phyloP scores from a whole-genome alignment of 64 coral and sea anemone genomes.

The Catalaphyllia jardinei region DNA sequence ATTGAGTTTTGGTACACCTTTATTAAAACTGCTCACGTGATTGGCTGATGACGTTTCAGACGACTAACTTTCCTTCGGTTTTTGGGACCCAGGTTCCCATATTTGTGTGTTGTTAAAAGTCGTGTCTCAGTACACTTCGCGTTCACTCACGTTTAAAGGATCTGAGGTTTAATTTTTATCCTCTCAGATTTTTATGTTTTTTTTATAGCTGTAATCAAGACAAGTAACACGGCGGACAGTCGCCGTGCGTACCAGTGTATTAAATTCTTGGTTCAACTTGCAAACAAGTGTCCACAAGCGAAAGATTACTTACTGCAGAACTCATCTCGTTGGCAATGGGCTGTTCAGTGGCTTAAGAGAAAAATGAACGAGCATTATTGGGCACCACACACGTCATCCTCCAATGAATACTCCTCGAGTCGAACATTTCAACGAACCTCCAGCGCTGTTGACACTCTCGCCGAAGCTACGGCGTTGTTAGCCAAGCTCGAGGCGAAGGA shows the following conservation, averaged over 20 bases:
- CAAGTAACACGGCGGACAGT: constrained; percentile 82
- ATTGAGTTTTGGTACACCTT: too few species aligned
- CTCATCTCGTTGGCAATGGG: constrained; percentile 94
- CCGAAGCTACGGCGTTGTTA: constrained; percentile 85
- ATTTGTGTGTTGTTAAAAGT: too few species aligned
- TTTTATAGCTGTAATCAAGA: constrained; percentile 78
- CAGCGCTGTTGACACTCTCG: constrained; percentile 85
- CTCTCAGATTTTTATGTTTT: constrained; percentile 15
- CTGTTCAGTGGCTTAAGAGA: constrained; percentile 88
- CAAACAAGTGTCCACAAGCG: constrained; percentile 80
- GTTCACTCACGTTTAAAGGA: too few species aligned
- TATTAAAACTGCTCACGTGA: too few species aligned
- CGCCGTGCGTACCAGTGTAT: constrained; percentile 92
- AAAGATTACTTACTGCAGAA: constrained; percentile 92
- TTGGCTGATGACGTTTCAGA: too few species aligned
- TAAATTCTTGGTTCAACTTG: constrained; percentile 91
- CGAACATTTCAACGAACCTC: constrained; percentile 92
- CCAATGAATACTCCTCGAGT: constrained; percentile 90
- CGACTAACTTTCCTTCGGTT: too few species aligned
- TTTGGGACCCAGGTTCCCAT: too few species aligned
- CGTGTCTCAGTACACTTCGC: too few species aligned
- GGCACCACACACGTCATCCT: constrained; percentile 82
- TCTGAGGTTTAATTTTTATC: too few species aligned
- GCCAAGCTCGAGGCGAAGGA: constrained; percentile 92
- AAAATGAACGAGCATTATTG: constrained; percentile 96